Evolutionary conservation across 2,888 invertebrate genomes (phyloP).

Genomic region (Synanthedon vespiformis): DNA sequence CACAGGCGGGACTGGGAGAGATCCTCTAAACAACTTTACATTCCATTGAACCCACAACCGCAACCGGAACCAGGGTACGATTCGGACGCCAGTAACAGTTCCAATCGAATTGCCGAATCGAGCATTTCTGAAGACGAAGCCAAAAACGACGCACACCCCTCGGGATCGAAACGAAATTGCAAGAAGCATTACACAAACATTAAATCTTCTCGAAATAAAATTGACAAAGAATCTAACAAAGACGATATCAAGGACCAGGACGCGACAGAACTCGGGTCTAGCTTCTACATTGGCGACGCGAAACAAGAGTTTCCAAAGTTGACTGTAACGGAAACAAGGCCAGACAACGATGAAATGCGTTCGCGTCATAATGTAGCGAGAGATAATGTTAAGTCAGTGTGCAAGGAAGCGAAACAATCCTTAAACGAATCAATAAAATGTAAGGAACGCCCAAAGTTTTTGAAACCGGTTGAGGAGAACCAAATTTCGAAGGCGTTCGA

Average conservation of each 20-base stretch:
- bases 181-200: constrained; percentile 58
- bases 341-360: neutral
- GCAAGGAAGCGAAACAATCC: constrained; percentile 48
- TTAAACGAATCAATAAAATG: constrained; percentile 45
- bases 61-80: constrained; percentile 11
- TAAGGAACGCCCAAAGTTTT: constrained; percentile 30
- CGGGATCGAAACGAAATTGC: constrained; percentile 22
- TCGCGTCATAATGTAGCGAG: neutral
- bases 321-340: constrained; percentile 5
- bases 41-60: constrained; percentile 28
- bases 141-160: constrained; percentile 8
- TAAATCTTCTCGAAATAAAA: constrained; percentile 37
- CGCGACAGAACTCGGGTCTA: constrained; percentile 30
- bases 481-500: constrained; percentile 19
- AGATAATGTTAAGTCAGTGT: constrained; percentile 13
- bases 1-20: constrained; percentile 59
- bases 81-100: constrained; percentile 18
- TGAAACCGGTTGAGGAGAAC: constrained; percentile 31
- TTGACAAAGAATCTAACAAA: constrained; percentile 22
- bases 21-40: constrained; percentile 45
- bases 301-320: constrained; percentile 9
- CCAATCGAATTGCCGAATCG: constrained; percentile 25
- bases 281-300: constrained; percentile 46
- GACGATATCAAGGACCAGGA: constrained; percentile 47
- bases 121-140: constrained; percentile 20